Base-by-base conservation (phyloP, 1,140 invertebrate species). In the Amyelois transitella region DNA sequence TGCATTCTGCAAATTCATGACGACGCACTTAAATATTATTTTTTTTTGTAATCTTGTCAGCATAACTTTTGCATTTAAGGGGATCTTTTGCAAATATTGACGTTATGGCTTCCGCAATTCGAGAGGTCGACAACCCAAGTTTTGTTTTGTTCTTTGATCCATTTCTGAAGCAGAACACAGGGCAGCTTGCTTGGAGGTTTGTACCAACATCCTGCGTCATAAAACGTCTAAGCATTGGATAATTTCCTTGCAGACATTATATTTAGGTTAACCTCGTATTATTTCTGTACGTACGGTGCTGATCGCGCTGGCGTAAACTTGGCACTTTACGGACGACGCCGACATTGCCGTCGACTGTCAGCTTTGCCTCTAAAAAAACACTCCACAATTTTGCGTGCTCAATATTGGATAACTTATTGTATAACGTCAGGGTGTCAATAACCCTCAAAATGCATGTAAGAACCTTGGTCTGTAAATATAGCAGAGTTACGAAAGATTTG, bases 401-500 rank as follows among this genome's bases (percentile, higher is more conserved):
- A 59, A 63, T 52, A 61, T 81, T 73, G 70, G 53, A 72, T 77
- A 81, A 81, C 63, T 56, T 54, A 72, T 81, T 82, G 70, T 77
- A 74, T 81, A 81, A 81, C 64, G 22, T 43, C 59, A 55, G 32
- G 62, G 49, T 81, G 83, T 87, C 81, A 87, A 83, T 85, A 85
- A 87, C 84, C 80, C 79, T 69, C 77, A 78, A 81, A 84, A 75
- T 73, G 73, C 72, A 76, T 75, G 66, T 74, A 72, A 71, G 71
- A 83, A 84, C 81, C 83, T 83, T 85, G 76, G 72, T 71, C 64
- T 24, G 53, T 75, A 84, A 80, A 83, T 75, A 74, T 82, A 82
- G 75, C 70, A 58, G 60, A 50, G 68, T 85, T 83, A 72, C 75
- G 78, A 83, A 86, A 86, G 65, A 72, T 51, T 82, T 85, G 81